A percentile compares a stretch with the other conserved stretches of the same genome.
phyloP scores from a whole-genome alignment of 2,888 invertebrate species.

The Empis stercorea region DNA sequence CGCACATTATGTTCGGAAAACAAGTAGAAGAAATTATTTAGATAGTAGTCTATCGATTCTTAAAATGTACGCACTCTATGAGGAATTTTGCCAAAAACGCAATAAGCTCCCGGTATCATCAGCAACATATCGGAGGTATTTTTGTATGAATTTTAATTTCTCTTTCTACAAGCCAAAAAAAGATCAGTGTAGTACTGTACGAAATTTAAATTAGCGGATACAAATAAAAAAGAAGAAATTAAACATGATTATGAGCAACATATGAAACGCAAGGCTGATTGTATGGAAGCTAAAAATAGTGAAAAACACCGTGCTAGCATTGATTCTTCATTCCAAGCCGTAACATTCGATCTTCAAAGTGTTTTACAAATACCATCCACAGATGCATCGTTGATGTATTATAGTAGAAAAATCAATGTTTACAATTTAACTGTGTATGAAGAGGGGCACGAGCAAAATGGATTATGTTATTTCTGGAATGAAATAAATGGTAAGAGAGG shows the following conservation, averaged over 20 bases:
- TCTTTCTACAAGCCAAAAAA: conserved; percentile 5
- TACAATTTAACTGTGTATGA: conserved; percentile 24
- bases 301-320: background rate
- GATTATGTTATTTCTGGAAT: conserved; percentile 19
- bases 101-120: background rate
- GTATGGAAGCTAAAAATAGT: too few relatives aligned
- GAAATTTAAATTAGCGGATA: background rate
- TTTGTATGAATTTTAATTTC: conserved; percentile 3
- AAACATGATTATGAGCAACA: too few relatives aligned
- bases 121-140: background rate
- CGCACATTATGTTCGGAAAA: conserved; percentile 1
- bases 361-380: conserved; percentile 22
- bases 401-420: conserved; percentile 19
- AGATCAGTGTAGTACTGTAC: too few relatives aligned
- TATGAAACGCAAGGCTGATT: background rate
- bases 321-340: conserved; percentile 15
- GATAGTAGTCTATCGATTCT: background rate
- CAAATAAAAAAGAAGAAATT: conserved; percentile 2
- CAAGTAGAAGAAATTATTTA: background rate
- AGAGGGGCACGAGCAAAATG: conserved; percentile 3
- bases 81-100: background rate
- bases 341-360: conserved; percentile 21
- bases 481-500: background rate
- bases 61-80: background rate
- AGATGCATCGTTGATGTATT: conserved; percentile 21